Conservation (phyloP, 2,797 vertebrate genomes). For the Eurystomus glaucurus region DNA sequence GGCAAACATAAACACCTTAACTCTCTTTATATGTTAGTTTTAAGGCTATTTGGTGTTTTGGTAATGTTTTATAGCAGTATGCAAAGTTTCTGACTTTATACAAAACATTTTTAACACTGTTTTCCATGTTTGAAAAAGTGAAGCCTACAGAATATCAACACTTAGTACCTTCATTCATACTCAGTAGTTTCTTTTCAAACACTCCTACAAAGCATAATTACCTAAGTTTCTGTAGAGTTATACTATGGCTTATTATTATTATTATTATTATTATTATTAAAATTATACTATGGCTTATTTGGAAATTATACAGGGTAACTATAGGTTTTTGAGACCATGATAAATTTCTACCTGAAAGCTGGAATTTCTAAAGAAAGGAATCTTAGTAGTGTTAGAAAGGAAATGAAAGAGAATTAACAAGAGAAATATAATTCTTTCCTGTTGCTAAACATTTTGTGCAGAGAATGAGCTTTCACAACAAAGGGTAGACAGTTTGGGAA, state of each 20-base stretch:
- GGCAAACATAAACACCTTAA: not conserved
- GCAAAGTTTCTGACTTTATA: not conserved
- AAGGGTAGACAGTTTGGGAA: not conserved
- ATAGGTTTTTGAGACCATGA: not conserved
- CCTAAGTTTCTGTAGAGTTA: not conserved
- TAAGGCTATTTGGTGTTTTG: not conserved
- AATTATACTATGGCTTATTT: not conserved
- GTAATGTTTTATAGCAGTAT: not conserved
- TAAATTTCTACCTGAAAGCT: not conserved
- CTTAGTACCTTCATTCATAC: not conserved
- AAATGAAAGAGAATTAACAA: not conserved
- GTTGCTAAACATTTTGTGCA: not conserved
- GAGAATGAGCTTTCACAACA: not conserved
- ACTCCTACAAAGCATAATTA: not conserved
- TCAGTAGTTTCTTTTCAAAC: not conserved
- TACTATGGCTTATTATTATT: not conserved
- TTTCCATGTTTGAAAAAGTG: not conserved
- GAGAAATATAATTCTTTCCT: not conserved
- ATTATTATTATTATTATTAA: not conserved
- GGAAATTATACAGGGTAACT: not conserved
- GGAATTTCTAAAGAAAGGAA: not conserved
- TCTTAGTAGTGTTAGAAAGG: not conserved
- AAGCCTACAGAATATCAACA: accelerated
- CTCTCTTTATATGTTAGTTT: not conserved
- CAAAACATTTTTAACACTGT: not conserved